Evolutionary conservation across 2,797 vertebrate genomes (phyloP), one percentile per base, ranked within the genome.

Genomic region (Parauchenoglanis ngamensis): DNA sequence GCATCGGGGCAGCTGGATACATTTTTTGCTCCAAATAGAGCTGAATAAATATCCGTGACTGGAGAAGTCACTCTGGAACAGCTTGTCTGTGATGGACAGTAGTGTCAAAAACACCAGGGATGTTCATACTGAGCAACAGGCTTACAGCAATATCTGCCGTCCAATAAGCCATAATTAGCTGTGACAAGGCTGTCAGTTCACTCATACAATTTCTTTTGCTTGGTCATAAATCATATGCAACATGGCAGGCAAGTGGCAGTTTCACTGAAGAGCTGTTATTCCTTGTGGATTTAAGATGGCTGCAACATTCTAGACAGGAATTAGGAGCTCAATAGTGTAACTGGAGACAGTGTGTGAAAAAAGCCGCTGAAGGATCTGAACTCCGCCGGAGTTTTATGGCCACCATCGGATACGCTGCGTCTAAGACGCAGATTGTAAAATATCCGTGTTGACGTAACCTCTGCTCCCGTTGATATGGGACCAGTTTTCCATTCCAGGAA

Each of bases 191-290:
- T 88, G 87, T 89, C 81, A 86, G 89, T 89, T 89, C 80, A 85
- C 57, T 80, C 80, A 80, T 82, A 65, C 80, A 89, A 59, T 75
- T 87, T 90, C 54, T 87, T 84, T 87, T 88, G 82, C 88, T 86
- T 90, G 15, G 75, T 56, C 81, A 87, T 89, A 92, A 88, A 88
- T 89, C 67, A 85, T 56, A 7, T 57, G 77, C 75, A 89, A 83
- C 88, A 84, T 86, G 44, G 76, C 87, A 87, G 87, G 86, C n/a
- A 87, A 91, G 88, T 88, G 15, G 89, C 85, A 77, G 80, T 88
- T 90, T 79, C 57, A 76, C 79, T 70, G 19, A 67, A 57, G 90
- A 90, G 87, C 76, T 87, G n/a, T 65, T 59, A 76, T 79, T 54
- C 83, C 85, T 23, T 25, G 67, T 84, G 86, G 84, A 84, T 88